Base-by-base conservation (phyloP, 2,113 vertebrate genomes). In the Pagrus major region DNA sequence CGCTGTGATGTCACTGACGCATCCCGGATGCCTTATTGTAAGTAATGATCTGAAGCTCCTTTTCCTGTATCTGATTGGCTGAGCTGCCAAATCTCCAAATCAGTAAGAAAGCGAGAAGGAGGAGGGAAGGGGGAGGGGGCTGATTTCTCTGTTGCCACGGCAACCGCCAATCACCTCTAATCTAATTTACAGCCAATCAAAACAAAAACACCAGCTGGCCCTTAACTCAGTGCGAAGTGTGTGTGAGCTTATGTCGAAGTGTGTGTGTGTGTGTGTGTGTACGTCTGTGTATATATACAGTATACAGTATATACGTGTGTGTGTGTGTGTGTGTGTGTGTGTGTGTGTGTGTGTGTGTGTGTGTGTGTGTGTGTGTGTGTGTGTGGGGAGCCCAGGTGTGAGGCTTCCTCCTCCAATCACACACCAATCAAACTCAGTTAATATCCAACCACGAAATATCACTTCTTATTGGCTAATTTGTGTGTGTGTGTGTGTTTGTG, bases 121-220 rank as follows among this genome's bases (percentile, higher is more conserved):
- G 47, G 31, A 33, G 33, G 58, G 47, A 21, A 0, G 27, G 20
- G 63, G 39, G 9, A 2, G 29, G 29, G 1, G 55, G 35, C 42
- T 35, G 55, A 39, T 37, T 52, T 59, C 49, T 47, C 39, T 8
- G 84, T 78, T 86, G 37, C 72, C 59, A 15, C 16, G 31, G 72
- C 63, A 89, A 87, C 81, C 41, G 41, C 35, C 76, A 68, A 72
- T 85, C 61, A 18, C 71, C 60, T 83, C 35, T 78, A 85, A 89
- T 85, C 65, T 37, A 54, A 89, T 87, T 84, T 87, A 81, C 46
- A 75, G 51, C 72, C 76, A 80, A 83, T 76, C 71, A 85, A 77
- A 87, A 85, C 85, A 83, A 74, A 81, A 84, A 81, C 83, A 81
- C 79, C 88, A 86, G 86, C 83, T 87, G 86, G 61, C 74, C 63